Evolutionary conservation across 2,888 invertebrate genomes (phyloP).

Genomic region (Trachelus troglodyta): DNA sequence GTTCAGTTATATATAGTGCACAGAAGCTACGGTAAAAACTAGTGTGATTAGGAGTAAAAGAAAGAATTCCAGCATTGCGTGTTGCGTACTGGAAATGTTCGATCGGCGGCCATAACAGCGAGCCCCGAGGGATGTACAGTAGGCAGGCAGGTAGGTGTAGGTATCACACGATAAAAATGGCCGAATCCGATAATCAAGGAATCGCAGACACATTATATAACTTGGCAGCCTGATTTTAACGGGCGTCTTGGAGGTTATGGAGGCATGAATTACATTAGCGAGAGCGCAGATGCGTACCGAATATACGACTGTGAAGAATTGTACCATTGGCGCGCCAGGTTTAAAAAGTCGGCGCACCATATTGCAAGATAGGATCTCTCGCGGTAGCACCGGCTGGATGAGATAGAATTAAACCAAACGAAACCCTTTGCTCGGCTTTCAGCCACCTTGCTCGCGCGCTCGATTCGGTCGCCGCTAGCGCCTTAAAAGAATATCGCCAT

Average conservation of each 20-base stretch:
- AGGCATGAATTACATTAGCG: neutral
- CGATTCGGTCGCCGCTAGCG: conserved; percentile 25
- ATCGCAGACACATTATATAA: neutral
- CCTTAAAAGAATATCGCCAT: conserved; percentile 51
- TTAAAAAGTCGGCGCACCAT: neutral
- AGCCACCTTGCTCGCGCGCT: conserved; percentile 47
- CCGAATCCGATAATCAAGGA: neutral
- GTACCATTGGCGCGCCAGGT: neutral
- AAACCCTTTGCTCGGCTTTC: conserved; percentile 42
- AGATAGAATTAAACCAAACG: conserved; percentile 48
- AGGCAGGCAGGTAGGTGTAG: neutral
- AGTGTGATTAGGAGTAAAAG: neutral
- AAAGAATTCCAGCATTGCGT: neutral
- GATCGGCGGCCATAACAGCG: neutral
- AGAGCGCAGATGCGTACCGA: neutral
- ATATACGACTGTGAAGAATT: neutral
- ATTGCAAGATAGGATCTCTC: conserved; percentile 37
- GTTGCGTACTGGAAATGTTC: neutral
- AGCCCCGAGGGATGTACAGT: neutral
- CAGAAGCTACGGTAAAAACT: neutral
- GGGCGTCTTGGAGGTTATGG: neutral
- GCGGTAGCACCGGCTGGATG: conserved; percentile 51
- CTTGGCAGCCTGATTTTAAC: neutral
- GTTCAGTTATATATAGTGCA: neutral
- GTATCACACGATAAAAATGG: neutral